Conservation (phyloP, 2,888 invertebrate genomes). For the Sepiola atlantica region DNA sequence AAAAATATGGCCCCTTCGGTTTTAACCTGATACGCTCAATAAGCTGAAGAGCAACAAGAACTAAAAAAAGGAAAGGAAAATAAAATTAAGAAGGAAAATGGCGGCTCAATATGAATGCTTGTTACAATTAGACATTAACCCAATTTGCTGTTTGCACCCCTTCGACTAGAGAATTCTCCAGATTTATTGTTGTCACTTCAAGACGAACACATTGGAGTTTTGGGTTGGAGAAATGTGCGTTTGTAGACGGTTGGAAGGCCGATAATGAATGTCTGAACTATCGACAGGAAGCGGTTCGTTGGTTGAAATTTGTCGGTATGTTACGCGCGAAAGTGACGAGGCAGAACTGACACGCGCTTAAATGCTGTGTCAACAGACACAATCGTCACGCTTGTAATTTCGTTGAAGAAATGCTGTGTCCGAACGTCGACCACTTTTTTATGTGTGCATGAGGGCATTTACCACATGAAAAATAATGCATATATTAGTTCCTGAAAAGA, state of each 20-base stretch:
- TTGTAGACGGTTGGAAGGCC: neutral
- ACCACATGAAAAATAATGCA: neutral
- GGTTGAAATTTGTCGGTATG: neutral
- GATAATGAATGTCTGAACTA: neutral
- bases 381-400: neutral
- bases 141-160: neutral
- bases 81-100: neutral
- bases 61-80: neutral
- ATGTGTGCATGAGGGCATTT: neutral
- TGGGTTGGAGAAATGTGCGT: neutral
- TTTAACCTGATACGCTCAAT: neutral
- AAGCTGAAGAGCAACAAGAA: neutral
- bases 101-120: neutral
- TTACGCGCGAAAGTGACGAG: neutral
- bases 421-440: neutral
- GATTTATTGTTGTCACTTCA: neutral
- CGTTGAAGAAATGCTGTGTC: neutral
- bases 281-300: neutral
- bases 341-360: neutral
- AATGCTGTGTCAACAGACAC: neutral
- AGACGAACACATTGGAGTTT: neutral
- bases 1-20: neutral
- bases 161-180: neutral
- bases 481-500: neutral
- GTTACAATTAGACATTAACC: neutral